These are phyloP conservation scores for Sinonovacula constricta DNA, from an alignment of 1,140 invertebrate genomes.

Conservation along the genomic window DNA sequence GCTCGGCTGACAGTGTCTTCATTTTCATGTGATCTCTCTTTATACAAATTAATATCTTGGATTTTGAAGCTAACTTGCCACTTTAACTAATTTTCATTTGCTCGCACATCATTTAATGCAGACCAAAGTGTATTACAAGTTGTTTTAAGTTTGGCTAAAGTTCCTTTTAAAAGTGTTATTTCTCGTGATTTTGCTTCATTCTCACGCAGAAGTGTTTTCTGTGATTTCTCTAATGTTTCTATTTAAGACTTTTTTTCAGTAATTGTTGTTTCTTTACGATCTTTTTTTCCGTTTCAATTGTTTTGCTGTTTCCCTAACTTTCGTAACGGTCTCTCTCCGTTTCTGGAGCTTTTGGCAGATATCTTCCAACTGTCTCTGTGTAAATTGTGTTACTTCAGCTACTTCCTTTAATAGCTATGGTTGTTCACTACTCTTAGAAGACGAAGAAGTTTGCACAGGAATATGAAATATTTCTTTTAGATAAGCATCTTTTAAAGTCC, in stretches of 20 bases:
- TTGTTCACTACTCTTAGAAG: too few species aligned
- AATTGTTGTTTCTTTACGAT: not conserved
- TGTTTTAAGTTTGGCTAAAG: not conserved
- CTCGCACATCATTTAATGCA: not conserved
- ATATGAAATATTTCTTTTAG: too few species aligned
- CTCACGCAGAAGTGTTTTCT: not conserved
- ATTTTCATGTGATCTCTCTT: not conserved
- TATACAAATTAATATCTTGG: not conserved
- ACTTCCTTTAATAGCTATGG: too few species aligned
- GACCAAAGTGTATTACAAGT: not conserved
- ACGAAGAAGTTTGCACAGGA: too few species aligned
- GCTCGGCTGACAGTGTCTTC: not conserved
- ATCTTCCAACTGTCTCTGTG: too few species aligned
- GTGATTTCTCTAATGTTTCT: not conserved
- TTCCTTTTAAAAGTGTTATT: not conserved
- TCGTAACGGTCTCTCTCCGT: not conserved
- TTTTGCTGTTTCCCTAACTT: not conserved
- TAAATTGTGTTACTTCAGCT: too few species aligned
- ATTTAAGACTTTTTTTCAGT: not conserved
- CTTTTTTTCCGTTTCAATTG: conserved; percentile 6
- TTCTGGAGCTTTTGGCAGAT: not conserved
- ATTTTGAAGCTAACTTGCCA: not conserved
- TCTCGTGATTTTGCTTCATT: not conserved
- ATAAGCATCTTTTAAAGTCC: too few species aligned
- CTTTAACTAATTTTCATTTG: not conserved